Evolutionary conservation across 1,140 invertebrate species (phyloP).

Genomic region (Fopius arisanus): DNA sequence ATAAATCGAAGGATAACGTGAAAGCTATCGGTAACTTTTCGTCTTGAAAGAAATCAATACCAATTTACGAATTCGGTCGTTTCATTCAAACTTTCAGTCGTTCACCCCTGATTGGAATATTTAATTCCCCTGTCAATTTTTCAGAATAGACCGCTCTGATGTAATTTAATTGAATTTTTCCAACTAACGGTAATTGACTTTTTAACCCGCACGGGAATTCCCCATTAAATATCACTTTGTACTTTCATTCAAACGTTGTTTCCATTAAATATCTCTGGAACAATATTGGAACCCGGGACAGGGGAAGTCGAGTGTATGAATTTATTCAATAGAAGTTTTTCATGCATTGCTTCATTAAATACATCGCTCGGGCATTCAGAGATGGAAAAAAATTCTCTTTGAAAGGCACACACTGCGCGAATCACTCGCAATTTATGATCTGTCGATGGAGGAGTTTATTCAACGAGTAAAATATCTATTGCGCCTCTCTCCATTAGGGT

Average conservation of each 20-base stretch:
- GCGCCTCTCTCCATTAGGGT: no score
- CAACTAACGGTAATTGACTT: background rate
- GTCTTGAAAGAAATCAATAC: background rate
- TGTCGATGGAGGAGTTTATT: background rate
- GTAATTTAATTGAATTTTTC: background rate
- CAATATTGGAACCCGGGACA: background rate
- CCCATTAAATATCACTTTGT: background rate
- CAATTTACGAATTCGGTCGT: background rate
- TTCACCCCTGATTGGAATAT: background rate
- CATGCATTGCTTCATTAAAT: background rate
- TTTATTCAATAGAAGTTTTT: background rate
- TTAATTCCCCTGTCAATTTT: background rate
- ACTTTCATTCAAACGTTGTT: background rate
- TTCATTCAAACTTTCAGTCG: background rate
- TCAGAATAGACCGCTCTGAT: background rate
- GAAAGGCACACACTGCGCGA: background rate
- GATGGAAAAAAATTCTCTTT: background rate
- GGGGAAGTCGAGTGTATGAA: background rate
- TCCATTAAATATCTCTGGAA: background rate
- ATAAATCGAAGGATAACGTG: background rate
- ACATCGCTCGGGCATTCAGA: background rate
- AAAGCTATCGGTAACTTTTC: background rate
- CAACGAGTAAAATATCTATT: no score
- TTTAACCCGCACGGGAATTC: background rate
- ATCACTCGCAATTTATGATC: background rate